A percentile compares a stretch with the other conserved stretches of the same genome.
These are phyloP conservation scores for Strigamia transsilvanica DNA, from an alignment of 2,888 invertebrate species.

Conservation along the genomic window DNA sequence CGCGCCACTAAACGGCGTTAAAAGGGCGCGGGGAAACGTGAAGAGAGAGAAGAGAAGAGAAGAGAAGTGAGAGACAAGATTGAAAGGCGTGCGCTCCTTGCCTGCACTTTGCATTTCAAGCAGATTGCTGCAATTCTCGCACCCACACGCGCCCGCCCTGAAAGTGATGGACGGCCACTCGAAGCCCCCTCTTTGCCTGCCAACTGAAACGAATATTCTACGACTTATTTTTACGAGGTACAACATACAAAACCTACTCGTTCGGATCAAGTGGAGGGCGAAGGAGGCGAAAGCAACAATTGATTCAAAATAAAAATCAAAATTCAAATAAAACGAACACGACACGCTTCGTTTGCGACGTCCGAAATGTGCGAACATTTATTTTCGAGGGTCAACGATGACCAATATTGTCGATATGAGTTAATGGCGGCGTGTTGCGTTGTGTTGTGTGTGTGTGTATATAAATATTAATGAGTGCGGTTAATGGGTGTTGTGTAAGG, in stretches of 20 bases:
- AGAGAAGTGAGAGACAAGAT: constrained; percentile 20
- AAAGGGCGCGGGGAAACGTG: constrained; percentile 21
- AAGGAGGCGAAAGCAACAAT: constrained; percentile 29
- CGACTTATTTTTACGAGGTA: constrained; percentile 34
- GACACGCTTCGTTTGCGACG: too few relatives aligned
- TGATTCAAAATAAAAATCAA: constrained; percentile 23
- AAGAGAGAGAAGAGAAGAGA: neutral
- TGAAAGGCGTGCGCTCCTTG: constrained; percentile 32
- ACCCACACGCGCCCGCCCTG: constrained; percentile 33
- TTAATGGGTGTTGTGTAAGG: neutral
- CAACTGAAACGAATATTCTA: constrained; percentile 35
- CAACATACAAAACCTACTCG: neutral
- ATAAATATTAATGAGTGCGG: neutral
- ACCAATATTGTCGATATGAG: too few relatives aligned
- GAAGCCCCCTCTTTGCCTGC: constrained; percentile 35
- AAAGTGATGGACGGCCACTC: constrained; percentile 38
- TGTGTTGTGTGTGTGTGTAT: too few relatives aligned
- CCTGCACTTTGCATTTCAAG: constrained; percentile 19
- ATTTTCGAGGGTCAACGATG: too few relatives aligned
- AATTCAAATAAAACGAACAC: neutral
- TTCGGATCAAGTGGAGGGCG: constrained; percentile 3
- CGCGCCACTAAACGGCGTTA: constrained; percentile 38
- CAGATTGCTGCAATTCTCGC: constrained; percentile 38
- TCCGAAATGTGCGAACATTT: too few relatives aligned
- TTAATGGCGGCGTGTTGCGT: neutral